Base-by-base conservation (phyloP, 2,113 vertebrate species). In the Atrichornis clamosus region DNA sequence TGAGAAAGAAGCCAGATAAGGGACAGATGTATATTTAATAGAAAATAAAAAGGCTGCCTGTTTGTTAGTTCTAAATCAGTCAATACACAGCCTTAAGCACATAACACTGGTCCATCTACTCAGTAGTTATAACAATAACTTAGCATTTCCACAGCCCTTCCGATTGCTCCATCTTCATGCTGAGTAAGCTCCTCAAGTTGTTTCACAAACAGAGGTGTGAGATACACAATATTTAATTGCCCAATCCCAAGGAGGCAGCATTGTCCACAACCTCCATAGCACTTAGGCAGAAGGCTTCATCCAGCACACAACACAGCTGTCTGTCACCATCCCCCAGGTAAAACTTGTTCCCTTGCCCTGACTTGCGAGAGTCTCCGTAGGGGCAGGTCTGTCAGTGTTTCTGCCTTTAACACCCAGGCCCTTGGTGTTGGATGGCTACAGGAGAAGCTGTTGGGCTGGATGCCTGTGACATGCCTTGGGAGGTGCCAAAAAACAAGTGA, bases 1-100 rank as follows among this genome's bases (percentile, higher is more conserved):
- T 68, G 50, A 69, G 37, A 82, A 42, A 92, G 64, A 93, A 94
- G 24, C 22, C 87, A 97, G 81, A 95, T 87, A 93, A 92, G 19
- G 53, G 60, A 74, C 90, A 93, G 72, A 74, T 87, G 72, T 81
- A 39, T 56, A 60, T 81, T 89, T 68, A 87, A 84, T 58, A 37
- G 47, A 91, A 93, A 93, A 86, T 50, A 62, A 83, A 84, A 85
- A 74, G 24, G 4, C 35, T 91, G 78, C 10, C 44, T 87, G 37
- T 82, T 93, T 87, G 47, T 70, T 77, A 53, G 60, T 47, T 84
- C 77, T 87, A 72, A 84, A 82, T 84, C 64, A 84, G n/a, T 56
- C 35, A 91, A 47, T 55, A 84, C 18, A 50, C 4, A 70, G 32
- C 50, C 33, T 50, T 47, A 67, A 59, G 10, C 30, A 46, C 11